Evolutionary conservation across 2,113 vertebrate species (phyloP).

Genomic region (Peromyscus californicus): DNA sequence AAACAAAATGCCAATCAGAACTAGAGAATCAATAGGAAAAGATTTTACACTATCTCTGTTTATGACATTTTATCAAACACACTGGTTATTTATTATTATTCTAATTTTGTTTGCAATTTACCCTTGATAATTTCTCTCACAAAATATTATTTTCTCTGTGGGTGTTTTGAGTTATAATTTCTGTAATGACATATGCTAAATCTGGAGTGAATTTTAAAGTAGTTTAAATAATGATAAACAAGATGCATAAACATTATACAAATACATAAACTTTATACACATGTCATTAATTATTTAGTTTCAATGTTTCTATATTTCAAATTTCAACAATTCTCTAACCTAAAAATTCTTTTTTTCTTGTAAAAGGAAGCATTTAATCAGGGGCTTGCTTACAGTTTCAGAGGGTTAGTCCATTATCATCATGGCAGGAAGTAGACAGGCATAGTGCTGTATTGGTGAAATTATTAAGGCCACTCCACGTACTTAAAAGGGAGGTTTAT

Average conservation of each 20-base stretch:
- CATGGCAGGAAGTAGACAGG: neutral
- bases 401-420: neutral
- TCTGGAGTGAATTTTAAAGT: conserved; percentile 47
- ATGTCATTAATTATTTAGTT: conserved; percentile 22
- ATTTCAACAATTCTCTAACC: conserved; percentile 1
- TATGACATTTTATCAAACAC: conserved; percentile 69
- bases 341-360: conserved; percentile 53
- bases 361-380: neutral
- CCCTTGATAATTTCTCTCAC: conserved; percentile 51
- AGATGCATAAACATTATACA: conserved; percentile 26
- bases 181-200: neutral
- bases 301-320: conserved; percentile 23
- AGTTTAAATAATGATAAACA: conserved; percentile 27
- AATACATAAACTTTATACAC: neutral
- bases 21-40: conserved; percentile 45
- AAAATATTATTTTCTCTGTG: conserved; percentile 52
- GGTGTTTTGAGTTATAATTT: conserved; percentile 63
- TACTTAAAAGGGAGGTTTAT: no score
- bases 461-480: no score
- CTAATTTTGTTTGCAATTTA: conserved; percentile 65
- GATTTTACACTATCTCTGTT: conserved; percentile 37
- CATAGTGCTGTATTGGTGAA: neutral
- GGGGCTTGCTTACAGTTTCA: neutral
- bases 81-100: conserved; percentile 41
- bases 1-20: conserved; percentile 64